Evolutionary conservation across 1,140 invertebrate species (phyloP), one percentile per base, ranked within the genome.

Genomic region (Atta cephalotes): DNA sequence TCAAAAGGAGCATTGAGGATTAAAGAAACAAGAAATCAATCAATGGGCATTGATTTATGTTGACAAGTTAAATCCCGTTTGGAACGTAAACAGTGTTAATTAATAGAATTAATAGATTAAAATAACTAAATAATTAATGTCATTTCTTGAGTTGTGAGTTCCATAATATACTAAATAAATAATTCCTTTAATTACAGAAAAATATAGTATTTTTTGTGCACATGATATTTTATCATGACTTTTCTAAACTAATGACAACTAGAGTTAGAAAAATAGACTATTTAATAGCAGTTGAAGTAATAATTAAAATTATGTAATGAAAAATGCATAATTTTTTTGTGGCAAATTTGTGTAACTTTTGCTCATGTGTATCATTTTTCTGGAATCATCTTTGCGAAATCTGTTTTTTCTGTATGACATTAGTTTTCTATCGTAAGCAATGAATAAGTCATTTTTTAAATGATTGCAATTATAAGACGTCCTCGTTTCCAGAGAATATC

Each of bases 371-470:
- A 0, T 70, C n/a, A 58, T 81, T 81, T 49, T 25, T 25, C 66
- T 81, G 16, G 16, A 81, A 56, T 53, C 0, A 18, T 56, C 1
- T 0, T 25, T 56, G n/a, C 10, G 31, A 45, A n/a, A 81, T 56
- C 14, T 35, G 7, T 81, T 70, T 79, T 45, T 56, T 49, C 21
- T 35, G 5, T 31, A 16, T 4, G 14, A 60, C 14, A 6, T 39
- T 14, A 39, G 3, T 56, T 10, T 66, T 56, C 7, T 56, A 5
- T 25, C 3, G 7, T 10, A 14, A 18, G 16, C 28, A 25, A 21
- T 35, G 49, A 68, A 79, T 66, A 79, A 35, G 21, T 25, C 56
- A 79, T 35, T 66, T 79, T 49, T 78, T 65, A 49, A 1, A n/a
- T n/a, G 25, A 49, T 28, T 49, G 18, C 6, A 80, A 56, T 56